Evolutionary conservation across 1,140 invertebrate genomes (phyloP).

Genomic region (Cardiocondyla obscurior): DNA sequence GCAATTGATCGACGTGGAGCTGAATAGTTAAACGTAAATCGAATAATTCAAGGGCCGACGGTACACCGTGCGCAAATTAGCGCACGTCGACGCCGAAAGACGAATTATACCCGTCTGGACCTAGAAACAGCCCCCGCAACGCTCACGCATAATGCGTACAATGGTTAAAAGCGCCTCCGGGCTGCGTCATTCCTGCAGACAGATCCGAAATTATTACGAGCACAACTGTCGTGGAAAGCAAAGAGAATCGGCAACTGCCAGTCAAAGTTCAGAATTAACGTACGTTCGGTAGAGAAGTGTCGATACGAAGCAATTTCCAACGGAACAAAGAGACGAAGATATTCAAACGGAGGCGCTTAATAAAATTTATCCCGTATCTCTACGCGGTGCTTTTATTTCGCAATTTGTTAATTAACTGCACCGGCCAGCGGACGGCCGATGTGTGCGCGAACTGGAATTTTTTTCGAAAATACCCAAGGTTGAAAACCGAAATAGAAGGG

Average conservation of each 20-base stretch:
- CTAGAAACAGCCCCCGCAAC: not conserved
- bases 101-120: constrained; percentile 20
- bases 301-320: not conserved
- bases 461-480: constrained; percentile 40
- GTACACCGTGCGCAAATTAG: constrained; percentile 34
- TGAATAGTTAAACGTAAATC: constrained; percentile 46
- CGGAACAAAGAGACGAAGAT: not conserved
- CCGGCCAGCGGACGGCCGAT: too few relatives aligned
- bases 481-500: constrained; percentile 58
- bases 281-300: not conserved
- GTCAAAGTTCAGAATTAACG: constrained; percentile 13
- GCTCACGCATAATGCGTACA: constrained; percentile 17
- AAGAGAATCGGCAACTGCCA: constrained; percentile 33
- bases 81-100: constrained; percentile 25
- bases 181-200: not conserved
- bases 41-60: constrained; percentile 44
- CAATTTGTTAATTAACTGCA: constrained; percentile 14
- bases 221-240: not conserved
- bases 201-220: constrained; percentile 23
- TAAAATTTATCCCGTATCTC: not conserved
- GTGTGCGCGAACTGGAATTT: not conserved
- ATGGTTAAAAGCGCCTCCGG: constrained; percentile 28
- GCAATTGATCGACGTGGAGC: constrained; percentile 21
- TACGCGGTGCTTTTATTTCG: not conserved
- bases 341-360: not conserved